Evolutionary conservation across 2,113 vertebrate species (phyloP).

Genomic region (Pterocles gutturalis): DNA sequence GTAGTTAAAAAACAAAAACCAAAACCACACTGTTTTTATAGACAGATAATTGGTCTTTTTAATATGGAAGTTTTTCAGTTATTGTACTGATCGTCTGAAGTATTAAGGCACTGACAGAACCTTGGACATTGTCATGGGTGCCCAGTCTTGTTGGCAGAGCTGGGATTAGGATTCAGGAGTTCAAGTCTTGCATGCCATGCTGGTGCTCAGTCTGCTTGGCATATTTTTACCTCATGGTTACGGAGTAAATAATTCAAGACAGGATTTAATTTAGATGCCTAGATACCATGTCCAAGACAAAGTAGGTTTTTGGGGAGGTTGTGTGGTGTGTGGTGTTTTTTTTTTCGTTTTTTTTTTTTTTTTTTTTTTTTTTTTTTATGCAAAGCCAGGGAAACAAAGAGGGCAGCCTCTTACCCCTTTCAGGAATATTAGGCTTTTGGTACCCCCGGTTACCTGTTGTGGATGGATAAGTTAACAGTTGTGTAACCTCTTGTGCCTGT

Average conservation of each 20-base stretch:
- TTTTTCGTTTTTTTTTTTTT: background rate
- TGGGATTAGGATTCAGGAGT: background rate
- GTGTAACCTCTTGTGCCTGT: background rate
- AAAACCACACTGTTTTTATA: background rate
- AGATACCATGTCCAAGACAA: background rate
- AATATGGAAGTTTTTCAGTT: background rate
- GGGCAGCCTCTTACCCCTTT: background rate
- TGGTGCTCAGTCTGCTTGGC: background rate
- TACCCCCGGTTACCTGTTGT: background rate
- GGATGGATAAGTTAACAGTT: conserved; percentile 2
- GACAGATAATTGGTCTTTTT: too few relatives aligned
- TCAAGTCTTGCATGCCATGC: background rate
- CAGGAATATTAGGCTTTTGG: background rate
- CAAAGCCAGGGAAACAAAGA: background rate
- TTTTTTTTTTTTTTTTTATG: background rate
- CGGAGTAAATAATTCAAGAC: background rate
- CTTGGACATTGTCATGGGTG: background rate
- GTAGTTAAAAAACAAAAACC: rapidly evolving
- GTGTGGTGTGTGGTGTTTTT: too few relatives aligned
- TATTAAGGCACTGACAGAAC: background rate
- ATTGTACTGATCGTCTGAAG: background rate
- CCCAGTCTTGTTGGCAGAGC: background rate
- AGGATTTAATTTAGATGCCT: conserved; percentile 10
- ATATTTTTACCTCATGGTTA: background rate
- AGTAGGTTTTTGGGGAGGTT: background rate